Base-by-base conservation (phyloP, 2,888 invertebrate genomes). In the Zaprionus bogoriensis region DNA sequence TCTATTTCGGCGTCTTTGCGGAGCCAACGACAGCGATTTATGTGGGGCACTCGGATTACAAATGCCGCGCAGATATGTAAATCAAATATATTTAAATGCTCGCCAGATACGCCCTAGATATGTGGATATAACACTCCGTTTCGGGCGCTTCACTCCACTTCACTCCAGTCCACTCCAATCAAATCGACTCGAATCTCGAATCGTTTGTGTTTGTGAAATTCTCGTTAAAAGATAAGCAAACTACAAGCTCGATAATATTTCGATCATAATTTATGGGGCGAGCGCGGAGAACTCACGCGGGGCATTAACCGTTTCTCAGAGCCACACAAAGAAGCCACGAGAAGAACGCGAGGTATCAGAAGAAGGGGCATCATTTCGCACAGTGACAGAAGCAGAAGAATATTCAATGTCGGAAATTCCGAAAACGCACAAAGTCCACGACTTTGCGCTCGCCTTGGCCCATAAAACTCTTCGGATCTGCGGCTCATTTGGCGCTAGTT, bases 1-100 rank as follows among this genome's bases (percentile, higher is more conserved):
- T 6, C n/a, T n/a, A 41, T 36, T 23, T 25, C 4, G 27, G 39
- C 50, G 19, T 17, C n/a, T 22, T 27, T 32, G 10, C 32, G 19
- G 51, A n/a, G n/a, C n/a, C n/a, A n/a, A n/a, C 30, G 67, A 73
- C 74, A 73, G 42, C 71, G 74, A 73, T 73, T 73, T 54, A 73
- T 71, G 74, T 59, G 58, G 68, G 10, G 63, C 68, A 73, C 71
- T 64, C 68, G 14, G 68, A 63, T 67, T 47, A 73, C 58, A 30
- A 54, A 63, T 48, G 38, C 19, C 42, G 17, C 38, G 44, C 62
- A 42, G 6, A 67, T 71, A 71, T 73, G 63, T 67, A 71, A 73
- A 71, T 71, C 50, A 53, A 45, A 63, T 66, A 28, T 52, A 55
- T 66, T 61, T 61, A 44, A 70, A 64, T 59, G 59, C 22, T 50